Evolutionary conservation across 2,888 invertebrate genomes (phyloP).

Genomic region (Trissoscelio sp.): DNA sequence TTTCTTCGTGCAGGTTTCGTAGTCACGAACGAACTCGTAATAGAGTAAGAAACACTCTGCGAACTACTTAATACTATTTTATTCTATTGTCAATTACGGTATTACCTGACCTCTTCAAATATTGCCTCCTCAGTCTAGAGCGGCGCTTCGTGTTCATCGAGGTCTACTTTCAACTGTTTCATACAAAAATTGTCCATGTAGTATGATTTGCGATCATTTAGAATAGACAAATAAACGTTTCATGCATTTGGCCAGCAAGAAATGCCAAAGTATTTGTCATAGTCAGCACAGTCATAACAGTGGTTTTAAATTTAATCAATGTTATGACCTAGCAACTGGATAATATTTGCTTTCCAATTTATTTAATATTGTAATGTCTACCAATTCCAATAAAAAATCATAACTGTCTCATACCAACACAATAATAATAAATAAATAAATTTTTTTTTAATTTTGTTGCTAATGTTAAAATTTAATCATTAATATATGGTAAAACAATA

Average conservation of each 20-base stretch:
- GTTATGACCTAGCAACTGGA: neutral
- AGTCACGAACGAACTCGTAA: conserved; percentile 66
- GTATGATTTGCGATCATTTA: neutral
- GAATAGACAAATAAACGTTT: conserved; percentile 23
- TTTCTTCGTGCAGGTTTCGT: conserved; percentile 65
- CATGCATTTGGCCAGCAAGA: conserved; percentile 15
- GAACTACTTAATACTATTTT: conserved; percentile 62
- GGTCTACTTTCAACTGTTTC: conserved; percentile 60
- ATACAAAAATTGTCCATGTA: neutral
- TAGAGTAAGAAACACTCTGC: conserved; percentile 62
- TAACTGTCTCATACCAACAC: no score
- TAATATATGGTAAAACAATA: no score
- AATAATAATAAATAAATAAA: no score
- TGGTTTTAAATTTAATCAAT: neutral
- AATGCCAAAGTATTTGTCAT: conserved; percentile 29
- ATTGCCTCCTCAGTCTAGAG: conserved; percentile 10
- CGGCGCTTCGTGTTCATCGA: conserved; percentile 8
- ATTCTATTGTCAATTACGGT: conserved; percentile 65
- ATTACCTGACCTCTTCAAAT: conserved; percentile 50
- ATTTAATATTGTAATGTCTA: no score
- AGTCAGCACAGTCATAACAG: neutral
- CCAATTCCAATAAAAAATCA: no score
- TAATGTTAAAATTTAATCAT: no score
- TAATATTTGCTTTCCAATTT: neutral
- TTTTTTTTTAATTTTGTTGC: no score